Percentiles rank a stretch among this genome's conserved stretches.
phyloP scores from a whole-genome alignment of 2,113 vertebrate genomes.

The Gallinago paraguaiae region DNA sequence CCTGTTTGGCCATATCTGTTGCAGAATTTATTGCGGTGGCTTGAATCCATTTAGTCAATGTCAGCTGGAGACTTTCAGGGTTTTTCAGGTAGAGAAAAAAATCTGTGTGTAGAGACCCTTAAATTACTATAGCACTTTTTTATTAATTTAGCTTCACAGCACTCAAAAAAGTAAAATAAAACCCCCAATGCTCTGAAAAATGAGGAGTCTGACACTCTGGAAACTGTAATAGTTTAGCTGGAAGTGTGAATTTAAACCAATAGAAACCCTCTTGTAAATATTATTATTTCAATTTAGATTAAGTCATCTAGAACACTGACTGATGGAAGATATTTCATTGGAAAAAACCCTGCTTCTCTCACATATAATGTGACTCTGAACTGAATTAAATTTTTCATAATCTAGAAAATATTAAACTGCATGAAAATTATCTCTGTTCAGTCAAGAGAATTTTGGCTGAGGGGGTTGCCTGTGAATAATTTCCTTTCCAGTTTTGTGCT shows the following conservation, averaged over 20 bases:
- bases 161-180: not conserved
- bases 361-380: not conserved
- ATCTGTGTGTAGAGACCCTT: not conserved
- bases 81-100: not conserved
- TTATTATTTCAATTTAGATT: not conserved
- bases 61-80: not conserved
- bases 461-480: not conserved
- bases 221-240: not conserved
- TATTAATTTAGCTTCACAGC: not conserved
- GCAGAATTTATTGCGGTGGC: not conserved
- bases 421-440: not conserved
- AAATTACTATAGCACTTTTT: not conserved
- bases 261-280: not conserved
- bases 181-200: not conserved
- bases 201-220: not conserved
- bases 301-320: not conserved
- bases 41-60: not conserved
- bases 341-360: not conserved
- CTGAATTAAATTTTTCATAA: conserved; percentile 8
- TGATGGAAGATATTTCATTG: not conserved
- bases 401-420: not conserved
- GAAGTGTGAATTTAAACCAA: not conserved
- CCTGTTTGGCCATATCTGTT: not conserved
- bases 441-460: not conserved
- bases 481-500: not conserved